Evolutionary conservation across 2,888 invertebrate genomes (phyloP).

Genomic region (Amblyjoppa proteus): DNA sequence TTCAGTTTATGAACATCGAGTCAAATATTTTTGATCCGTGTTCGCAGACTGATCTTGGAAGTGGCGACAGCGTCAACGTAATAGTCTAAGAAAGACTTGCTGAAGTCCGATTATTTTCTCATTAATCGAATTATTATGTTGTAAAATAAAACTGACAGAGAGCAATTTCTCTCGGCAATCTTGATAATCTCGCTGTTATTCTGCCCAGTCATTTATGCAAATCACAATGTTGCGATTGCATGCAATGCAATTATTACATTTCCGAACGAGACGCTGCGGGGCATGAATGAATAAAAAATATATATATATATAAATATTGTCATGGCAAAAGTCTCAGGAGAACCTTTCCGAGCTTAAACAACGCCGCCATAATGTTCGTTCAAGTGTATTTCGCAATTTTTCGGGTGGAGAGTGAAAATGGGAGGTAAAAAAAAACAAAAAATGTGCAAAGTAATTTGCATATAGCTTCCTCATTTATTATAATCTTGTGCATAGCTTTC

Average conservation of each 20-base stretch:
- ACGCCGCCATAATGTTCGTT: slow-evolving; percentile 1
- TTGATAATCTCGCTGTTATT: not conserved
- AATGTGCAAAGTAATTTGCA: too few relatives aligned
- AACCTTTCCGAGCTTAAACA: not conserved
- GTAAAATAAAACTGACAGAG: not conserved
- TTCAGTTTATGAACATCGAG: not conserved
- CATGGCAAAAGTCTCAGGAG: not conserved
- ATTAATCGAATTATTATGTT: slow-evolving; percentile 8
- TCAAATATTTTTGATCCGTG: not conserved
- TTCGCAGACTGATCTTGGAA: not conserved
- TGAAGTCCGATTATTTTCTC: slow-evolving; percentile 1
- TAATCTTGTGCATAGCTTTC: too few relatives aligned
- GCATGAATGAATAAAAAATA: not conserved
- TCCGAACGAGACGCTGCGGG: not conserved
- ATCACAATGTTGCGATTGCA: not conserved
- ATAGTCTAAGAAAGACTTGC: slow-evolving; percentile 8
- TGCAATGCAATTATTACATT: not conserved
- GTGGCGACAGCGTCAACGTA: not conserved
- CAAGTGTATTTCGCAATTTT: not conserved
- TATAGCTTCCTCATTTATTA: too few relatives aligned
- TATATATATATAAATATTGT: not conserved
- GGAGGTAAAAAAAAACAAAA: not conserved
- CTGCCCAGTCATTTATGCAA: slow-evolving; percentile 28
- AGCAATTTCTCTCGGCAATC: not conserved
- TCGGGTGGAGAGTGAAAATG: not conserved